Base-by-base conservation (phyloP, 1,140 invertebrate genomes). In the Drosophila albomicans region DNA sequence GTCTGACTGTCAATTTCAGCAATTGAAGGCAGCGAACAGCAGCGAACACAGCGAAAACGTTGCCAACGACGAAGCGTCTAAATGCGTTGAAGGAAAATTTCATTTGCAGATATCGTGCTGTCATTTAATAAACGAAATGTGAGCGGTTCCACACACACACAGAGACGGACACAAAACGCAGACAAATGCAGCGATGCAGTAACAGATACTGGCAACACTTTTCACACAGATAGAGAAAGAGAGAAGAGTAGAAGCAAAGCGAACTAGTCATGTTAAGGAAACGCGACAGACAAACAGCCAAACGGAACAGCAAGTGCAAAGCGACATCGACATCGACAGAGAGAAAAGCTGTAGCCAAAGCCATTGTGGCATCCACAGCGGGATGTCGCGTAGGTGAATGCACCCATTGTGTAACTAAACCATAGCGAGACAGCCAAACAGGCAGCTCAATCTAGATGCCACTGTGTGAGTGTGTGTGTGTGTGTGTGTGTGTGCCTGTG, bases 31-130 rank as follows among this genome's bases (percentile, higher is more conserved):
- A 69, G 67, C 71, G 46, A 57, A 6, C 69, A 30, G 11, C 54
- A 52, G 28, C 63, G 43, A 5, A 51, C 20, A 4, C 38, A 6
- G 13, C 78, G 13, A 20, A 51, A 59, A 52, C 54, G 45, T 59
- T 70, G 64, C 75, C 75, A 68, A 49, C 35, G 35, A 38, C 35
- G n/a, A 32, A n/a, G 30, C 28, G 72, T 79, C 85, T 89, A 89
- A 89, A 89, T 81, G 87, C 82, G 86, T 81, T 87, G 84, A 88
- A 84, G 70, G 85, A 89, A 89, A 89, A 91, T 91, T 91, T 91
- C 89, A 91, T 91, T 91, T 91, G 89, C 89, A 91, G 89, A 91
- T 91, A 91, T 91, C 89, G 79, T 91, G 81, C 89, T 91, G 89
- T 91, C 89, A 91, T 91, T 86, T 91, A 90, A 86, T 90, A 90